phyloP scores from a whole-genome alignment of 2,113 vertebrate genomes.

The Albula goreensis region DNA sequence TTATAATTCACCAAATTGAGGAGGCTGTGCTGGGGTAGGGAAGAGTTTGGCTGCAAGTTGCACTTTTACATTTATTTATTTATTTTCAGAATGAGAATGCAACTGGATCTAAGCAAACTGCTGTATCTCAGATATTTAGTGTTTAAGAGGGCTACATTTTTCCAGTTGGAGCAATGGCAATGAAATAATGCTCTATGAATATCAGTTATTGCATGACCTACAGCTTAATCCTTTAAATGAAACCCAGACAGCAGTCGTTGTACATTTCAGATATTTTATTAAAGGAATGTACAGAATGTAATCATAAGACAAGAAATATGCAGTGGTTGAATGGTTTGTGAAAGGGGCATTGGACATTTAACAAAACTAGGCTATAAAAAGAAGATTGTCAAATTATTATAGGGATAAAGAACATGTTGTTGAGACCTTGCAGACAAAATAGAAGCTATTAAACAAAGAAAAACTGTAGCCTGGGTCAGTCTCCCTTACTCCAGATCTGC shows the following conservation, averaged over 20 bases:
- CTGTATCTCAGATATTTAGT: not conserved
- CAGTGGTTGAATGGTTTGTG: not conserved
- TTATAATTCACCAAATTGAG: not conserved
- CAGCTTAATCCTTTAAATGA: not conserved
- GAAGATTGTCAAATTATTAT: not conserved
- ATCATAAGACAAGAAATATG: not conserved
- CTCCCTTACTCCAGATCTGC: not conserved
- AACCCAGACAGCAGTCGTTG: not conserved
- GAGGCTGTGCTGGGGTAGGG: not conserved
- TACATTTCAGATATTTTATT: not conserved
- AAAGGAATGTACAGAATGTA: no score
- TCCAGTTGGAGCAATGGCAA: not conserved
- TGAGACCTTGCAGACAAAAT: not conserved
- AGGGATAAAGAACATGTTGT: not conserved
- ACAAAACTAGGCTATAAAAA: not conserved
- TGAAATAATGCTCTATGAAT: not conserved
- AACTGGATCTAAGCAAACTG: not conserved
- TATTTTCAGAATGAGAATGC: not conserved
- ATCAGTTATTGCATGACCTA: not conserved
- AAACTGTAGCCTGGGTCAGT: not conserved
- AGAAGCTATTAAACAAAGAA: not conserved
- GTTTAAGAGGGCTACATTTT: constrained; percentile 13
- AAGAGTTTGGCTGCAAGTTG: not conserved
- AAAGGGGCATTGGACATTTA: not conserved
- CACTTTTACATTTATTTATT: not conserved